Evolutionary conservation across 2,797 vertebrate genomes (phyloP), one percentile per base, ranked within the genome.

Genomic region (Graptemys geographica): DNA sequence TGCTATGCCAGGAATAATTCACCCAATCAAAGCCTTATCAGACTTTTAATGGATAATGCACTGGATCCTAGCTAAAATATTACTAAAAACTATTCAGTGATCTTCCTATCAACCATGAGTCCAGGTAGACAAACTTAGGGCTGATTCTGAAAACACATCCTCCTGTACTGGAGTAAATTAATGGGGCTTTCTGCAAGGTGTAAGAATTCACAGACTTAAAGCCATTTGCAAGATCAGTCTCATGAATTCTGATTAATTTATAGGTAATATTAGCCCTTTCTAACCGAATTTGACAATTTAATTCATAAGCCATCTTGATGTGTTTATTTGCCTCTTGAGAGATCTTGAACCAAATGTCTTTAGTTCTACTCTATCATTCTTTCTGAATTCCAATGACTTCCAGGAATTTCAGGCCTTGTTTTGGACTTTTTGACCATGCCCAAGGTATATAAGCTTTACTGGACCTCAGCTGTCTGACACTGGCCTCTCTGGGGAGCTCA

Each of bases 301-400:
- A 56, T 81, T 81, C n/a, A 81, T 37, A 81, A 55, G 80, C 37
- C 12, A 44, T 56, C 25, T 19, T 56, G 79, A 13, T 69, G 18
- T 23, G 65, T 37, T 72, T 27, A 28, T 28, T 51, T 79, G 15
- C 44, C 25, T 27, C n/a, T 41, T 56, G 23, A 41, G 53, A 18
- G 13, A 81, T 25, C 53, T 31, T 72, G 49, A 87, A 55, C 23
- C 69, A 72, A 1, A 25, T 27, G 81, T 18, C 59, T 89, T 83
- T 1, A 0, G 23, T 0, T 0, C 65, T 92, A 74, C 37, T n/a
- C n/a, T 56, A 69, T 3, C 0, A 1, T 56, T 87, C 62, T 65
- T 65, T 65, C 62, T n/a, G 31, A 33, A 62, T 65, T 51, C 79
- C 19, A 27, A 16, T 80, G 55, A 80, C 23, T 41, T 88, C 49